Percentiles rank a stretch among this genome's conserved stretches.
Conservation (phyloP, 64 coral and sea anemone genomes). For the Pachyseris speciosa region DNA sequence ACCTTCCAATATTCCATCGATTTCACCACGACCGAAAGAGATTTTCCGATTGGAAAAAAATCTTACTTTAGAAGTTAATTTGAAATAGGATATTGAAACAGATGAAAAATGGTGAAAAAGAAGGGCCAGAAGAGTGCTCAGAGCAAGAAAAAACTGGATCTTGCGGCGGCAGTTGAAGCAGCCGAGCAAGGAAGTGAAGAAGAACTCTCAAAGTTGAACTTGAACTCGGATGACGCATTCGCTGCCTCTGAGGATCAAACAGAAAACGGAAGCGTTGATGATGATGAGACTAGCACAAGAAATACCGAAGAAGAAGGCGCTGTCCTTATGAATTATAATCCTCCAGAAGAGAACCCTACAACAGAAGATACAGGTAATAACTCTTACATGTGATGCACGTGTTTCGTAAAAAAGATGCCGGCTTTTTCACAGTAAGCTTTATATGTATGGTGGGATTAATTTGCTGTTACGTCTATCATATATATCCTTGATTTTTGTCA, state of each 20-base stretch:
- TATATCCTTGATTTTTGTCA: no score
- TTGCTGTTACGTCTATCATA: no score
- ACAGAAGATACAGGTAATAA: slow-evolving; percentile 6
- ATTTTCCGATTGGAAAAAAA: background rate
- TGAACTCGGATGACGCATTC: slow-evolving; percentile 4
- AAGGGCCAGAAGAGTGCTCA: slow-evolving; percentile 48
- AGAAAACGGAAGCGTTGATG: slow-evolving; percentile 33
- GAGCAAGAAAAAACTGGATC: slow-evolving; percentile 82
- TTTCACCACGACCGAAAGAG: background rate
- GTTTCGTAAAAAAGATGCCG: background rate
- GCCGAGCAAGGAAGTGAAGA: slow-evolving; percentile 76
- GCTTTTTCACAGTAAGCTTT: background rate
- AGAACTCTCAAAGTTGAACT: slow-evolving; percentile 48
- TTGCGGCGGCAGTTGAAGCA: slow-evolving; percentile 89
- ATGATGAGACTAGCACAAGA: slow-evolving; percentile 41
- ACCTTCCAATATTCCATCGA: background rate
- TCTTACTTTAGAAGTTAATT: background rate
- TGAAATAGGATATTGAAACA: background rate
- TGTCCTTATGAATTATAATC: slow-evolving; percentile 58
- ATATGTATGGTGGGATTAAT: background rate
- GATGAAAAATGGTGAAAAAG: slow-evolving; percentile 62
- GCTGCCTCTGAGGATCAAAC: background rate
- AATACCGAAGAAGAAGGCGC: slow-evolving; percentile 46
- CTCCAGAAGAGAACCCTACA: slow-evolving; percentile 17
- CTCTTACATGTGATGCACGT: background rate